A percentile compares a stretch with the other conserved stretches of the same genome.
These are phyloP conservation scores for Coilia nasus DNA, from an alignment of 2,797 vertebrate genomes.

Conservation along the genomic window DNA sequence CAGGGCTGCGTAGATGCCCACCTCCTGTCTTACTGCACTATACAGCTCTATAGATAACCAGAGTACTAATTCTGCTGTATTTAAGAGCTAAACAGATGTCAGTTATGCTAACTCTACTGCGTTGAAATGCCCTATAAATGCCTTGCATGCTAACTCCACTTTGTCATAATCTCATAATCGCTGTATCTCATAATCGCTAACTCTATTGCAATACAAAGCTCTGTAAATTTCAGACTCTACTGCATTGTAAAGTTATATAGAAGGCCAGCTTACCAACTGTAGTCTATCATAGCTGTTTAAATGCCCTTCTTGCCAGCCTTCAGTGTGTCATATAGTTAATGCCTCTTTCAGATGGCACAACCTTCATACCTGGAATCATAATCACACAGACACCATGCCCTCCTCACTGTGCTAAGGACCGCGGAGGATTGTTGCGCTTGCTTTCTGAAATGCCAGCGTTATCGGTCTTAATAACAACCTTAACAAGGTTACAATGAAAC, in stretches of 20 bases:
- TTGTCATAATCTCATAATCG: too few species aligned
- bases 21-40: neutral
- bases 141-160: too few species aligned
- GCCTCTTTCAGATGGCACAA: slow-evolving; percentile 1
- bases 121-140: too few species aligned
- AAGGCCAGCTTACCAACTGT: neutral
- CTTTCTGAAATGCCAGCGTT: neutral
- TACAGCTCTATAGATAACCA: too few species aligned
- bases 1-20: too few species aligned
- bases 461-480: neutral
- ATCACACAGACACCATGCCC: neutral
- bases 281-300: neutral
- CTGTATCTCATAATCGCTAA: too few species aligned
- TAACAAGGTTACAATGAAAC: neutral
- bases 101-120: slow-evolving; percentile 31
- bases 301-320: too few species aligned
- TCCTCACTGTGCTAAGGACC: neutral
- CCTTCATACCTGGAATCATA: slow-evolving; percentile 6
- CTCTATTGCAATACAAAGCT: too few species aligned
- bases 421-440: neutral
- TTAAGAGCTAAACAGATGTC: neutral
- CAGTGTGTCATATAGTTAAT: neutral
- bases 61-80: slow-evolving; percentile 28
- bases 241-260: neutral
- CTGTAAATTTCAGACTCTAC: neutral